phyloP scores from a whole-genome alignment of 1,140 invertebrate species.

The Liolophura sinensis region DNA sequence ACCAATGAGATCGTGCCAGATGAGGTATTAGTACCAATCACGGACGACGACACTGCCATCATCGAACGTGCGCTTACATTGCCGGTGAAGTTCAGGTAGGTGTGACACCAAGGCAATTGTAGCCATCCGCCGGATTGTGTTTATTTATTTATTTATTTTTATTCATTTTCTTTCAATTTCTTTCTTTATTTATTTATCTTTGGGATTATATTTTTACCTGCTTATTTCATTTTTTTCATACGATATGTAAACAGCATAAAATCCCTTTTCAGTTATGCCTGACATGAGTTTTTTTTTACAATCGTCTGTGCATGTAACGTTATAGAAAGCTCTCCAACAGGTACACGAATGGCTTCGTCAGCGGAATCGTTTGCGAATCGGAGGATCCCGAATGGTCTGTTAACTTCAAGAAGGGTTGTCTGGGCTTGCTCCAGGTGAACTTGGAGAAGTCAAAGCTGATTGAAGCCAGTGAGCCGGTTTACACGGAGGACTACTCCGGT shows the following conservation, averaged over 20 bases:
- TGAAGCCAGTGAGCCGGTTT: neutral
- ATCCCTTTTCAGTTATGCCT: too few species aligned
- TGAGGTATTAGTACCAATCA: conserved; percentile 14
- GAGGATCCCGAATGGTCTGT: conserved; percentile 53
- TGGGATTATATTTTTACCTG: too few species aligned
- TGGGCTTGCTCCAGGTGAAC: conserved; percentile 51
- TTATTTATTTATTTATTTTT: conserved; percentile 1
- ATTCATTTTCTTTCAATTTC: too few species aligned
- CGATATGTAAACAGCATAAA: too few species aligned
- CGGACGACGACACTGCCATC: conserved; percentile 2
- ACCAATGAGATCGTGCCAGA: conserved; percentile 20
- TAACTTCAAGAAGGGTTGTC: conserved; percentile 53
- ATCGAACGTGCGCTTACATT: conserved; percentile 5
- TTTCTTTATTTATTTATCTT: too few species aligned
- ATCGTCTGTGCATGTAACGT: neutral
- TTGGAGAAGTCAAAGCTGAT: conserved; percentile 20
- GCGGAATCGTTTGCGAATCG: conserved; percentile 23
- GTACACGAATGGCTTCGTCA: conserved; percentile 29
- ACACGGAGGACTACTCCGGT: conserved; percentile 2
- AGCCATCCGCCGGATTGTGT: neutral
- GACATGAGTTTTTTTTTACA: too few species aligned
- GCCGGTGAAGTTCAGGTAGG: conserved; percentile 24
- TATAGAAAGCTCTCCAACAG: conserved; percentile 9
- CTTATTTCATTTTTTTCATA: too few species aligned
- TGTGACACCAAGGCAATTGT: neutral